These are phyloP conservation scores for Andricus curvator DNA, from an alignment of 2,888 invertebrate genomes.

Conservation along the genomic window DNA sequence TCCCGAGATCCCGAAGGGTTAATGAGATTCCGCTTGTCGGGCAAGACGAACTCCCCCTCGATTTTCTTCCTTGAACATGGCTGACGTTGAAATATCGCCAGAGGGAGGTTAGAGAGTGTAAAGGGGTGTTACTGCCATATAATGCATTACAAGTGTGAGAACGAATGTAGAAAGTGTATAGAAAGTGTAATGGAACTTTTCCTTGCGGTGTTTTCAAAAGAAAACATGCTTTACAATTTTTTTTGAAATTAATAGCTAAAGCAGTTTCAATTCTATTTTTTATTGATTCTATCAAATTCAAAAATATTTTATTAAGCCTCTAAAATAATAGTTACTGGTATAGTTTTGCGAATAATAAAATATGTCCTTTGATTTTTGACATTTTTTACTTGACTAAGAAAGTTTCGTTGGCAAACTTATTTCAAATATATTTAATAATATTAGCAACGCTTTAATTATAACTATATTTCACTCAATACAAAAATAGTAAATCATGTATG, in stretches of 20 bases:
- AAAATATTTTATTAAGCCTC: too few species aligned
- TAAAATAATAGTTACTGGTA: too few species aligned
- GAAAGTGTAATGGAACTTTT: not conserved
- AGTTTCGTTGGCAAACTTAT: too few species aligned
- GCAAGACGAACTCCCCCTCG: slow-evolving; percentile 44
- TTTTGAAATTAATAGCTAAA: not conserved
- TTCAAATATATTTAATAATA: too few species aligned
- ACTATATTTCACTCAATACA: too few species aligned
- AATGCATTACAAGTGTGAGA: slow-evolving; percentile 37
- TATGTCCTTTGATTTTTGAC: too few species aligned
- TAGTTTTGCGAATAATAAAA: too few species aligned
- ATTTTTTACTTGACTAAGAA: too few species aligned
- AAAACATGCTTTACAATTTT: not conserved
- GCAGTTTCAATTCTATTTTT: not conserved
- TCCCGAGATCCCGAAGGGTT: slow-evolving; percentile 54
- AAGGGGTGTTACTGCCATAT: slow-evolving; percentile 26
- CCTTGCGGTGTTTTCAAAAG: not conserved
- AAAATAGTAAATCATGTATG: too few species aligned
- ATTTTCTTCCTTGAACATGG: slow-evolving; percentile 37
- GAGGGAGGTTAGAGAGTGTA: slow-evolving; percentile 10
- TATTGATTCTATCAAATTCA: too few species aligned
- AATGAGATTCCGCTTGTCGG: slow-evolving; percentile 58
- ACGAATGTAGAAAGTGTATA: slow-evolving; percentile 20
- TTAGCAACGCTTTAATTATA: too few species aligned
- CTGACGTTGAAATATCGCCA: slow-evolving; percentile 35